Conservation (phyloP, 2,797 vertebrate species). For the Phaenicophaeus curvirostris region DNA sequence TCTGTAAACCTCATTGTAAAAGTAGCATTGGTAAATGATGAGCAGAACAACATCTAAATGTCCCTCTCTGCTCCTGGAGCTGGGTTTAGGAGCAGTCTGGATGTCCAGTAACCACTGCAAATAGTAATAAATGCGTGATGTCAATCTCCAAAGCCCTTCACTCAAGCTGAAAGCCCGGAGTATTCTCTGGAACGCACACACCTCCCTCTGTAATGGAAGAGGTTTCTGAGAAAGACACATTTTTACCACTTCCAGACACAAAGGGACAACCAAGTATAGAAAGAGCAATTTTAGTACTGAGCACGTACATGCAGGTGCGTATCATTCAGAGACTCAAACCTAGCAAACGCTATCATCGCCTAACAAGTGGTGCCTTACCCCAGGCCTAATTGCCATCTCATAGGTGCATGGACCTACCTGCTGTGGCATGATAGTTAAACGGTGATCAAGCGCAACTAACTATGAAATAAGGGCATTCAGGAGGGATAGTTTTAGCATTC, state of each 20-base stretch:
- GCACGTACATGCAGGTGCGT: background rate
- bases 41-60: background rate
- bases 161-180: background rate
- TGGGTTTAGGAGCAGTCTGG: background rate
- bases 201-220: rapidly evolving
- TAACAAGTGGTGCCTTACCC: background rate
- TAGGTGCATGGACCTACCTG: background rate
- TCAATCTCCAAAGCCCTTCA: background rate
- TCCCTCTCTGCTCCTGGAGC: background rate
- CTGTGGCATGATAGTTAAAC: background rate
- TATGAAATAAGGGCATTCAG: background rate
- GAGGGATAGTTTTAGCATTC: background rate
- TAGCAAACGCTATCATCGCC: background rate
- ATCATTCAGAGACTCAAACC: background rate
- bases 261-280: background rate
- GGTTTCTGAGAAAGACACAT: background rate
- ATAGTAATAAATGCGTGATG: background rate
- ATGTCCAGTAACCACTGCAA: background rate
- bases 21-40: background rate
- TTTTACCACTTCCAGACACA: background rate
- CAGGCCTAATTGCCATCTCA: background rate
- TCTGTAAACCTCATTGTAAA: background rate
- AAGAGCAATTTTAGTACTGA: background rate
- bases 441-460: background rate
- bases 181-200: background rate